A percentile compares a stretch with the other conserved stretches of the same genome.
phyloP scores from a whole-genome alignment of 2,888 invertebrate species.

The Esperia sulphurella region DNA sequence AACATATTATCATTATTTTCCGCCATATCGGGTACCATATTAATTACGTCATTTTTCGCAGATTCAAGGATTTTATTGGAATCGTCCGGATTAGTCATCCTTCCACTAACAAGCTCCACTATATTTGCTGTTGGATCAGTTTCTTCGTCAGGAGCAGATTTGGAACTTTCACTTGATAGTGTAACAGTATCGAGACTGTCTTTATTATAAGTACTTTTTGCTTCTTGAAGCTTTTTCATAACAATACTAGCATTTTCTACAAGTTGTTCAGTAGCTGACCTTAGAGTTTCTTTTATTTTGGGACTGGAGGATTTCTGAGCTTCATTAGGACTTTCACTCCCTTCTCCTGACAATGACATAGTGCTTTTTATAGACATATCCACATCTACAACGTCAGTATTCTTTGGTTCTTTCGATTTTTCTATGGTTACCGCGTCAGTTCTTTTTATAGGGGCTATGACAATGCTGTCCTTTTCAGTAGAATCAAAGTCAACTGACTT shows the following conservation, averaged over 20 bases:
- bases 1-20: too few species aligned
- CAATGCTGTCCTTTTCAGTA: background rate
- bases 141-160: background rate
- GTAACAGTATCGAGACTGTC: background rate
- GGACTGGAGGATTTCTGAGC: background rate
- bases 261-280: background rate
- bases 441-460: background rate
- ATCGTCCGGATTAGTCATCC: too few species aligned
- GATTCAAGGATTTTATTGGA: too few species aligned
- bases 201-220: background rate
- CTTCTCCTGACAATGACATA: too few species aligned
- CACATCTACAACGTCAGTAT: too few species aligned
- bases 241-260: background rate
- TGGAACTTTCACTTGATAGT: background rate
- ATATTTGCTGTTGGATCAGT: too few species aligned
- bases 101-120: too few species aligned
- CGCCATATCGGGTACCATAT: background rate
- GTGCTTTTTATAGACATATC: too few species aligned
- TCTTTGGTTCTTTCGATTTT: background rate
- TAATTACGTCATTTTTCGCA: background rate
- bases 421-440: background rate
- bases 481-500: background rate
- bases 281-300: background rate
- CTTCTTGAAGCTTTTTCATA: background rate
- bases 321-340: background rate